Evolutionary conservation across 1,140 invertebrate genomes (phyloP).

Genomic region (Zaprionus gabonicus): DNA sequence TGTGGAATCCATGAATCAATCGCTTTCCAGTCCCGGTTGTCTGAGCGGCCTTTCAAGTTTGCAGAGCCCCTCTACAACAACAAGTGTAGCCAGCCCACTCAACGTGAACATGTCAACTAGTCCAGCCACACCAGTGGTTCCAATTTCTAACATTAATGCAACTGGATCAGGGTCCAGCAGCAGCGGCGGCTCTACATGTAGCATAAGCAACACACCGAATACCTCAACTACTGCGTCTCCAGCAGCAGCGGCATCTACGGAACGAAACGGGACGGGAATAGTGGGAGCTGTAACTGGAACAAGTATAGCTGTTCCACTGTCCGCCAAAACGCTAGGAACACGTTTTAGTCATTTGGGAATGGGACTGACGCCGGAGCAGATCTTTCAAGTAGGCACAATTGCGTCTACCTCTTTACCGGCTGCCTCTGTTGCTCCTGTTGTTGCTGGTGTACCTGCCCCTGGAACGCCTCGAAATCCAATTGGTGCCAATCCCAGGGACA

Average conservation of each 20-base stretch:
- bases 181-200: conserved; percentile 60
- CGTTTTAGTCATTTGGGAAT: conserved; percentile 79
- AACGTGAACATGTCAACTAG: conserved; percentile 86
- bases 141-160: conserved; percentile 29
- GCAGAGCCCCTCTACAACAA: conserved; percentile 89
- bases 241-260: conserved; percentile 34
- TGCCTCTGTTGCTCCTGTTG: neutral
- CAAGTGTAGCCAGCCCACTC: conserved; percentile 89
- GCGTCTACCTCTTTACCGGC: conserved; percentile 25
- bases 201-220: conserved; percentile 60
- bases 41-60: conserved; percentile 91
- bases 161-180: conserved; percentile 50
- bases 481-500: conserved; percentile 94
- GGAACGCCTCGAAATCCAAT: conserved; percentile 88
- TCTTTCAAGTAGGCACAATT: conserved; percentile 30
- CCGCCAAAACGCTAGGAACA: conserved; percentile 69
- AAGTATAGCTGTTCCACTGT: neutral
- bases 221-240: conserved; percentile 68
- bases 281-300: neutral
- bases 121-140: conserved; percentile 68
- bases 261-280: neutral
- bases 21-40: conserved; percentile 91
- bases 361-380: conserved; percentile 58
- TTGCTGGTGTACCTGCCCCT: neutral
- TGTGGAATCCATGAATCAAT: conserved; percentile 87